Percentiles rank a stretch among this genome's conserved stretches.
Conservation (phyloP, 2,113 vertebrate species). For the Motacilla alba region DNA sequence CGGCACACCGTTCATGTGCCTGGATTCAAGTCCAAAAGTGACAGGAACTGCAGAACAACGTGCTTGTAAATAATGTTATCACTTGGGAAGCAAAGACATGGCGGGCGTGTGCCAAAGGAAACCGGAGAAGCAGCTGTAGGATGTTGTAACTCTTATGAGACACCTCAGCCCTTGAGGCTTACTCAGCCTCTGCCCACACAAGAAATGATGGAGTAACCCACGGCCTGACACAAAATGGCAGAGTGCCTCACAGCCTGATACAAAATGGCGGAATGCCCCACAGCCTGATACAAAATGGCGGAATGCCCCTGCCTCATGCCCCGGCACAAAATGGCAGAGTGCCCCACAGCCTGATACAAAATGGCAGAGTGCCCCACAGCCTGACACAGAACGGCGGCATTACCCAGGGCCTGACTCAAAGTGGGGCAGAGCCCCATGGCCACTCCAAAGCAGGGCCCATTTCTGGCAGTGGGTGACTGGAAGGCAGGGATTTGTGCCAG, state of each 20-base stretch:
- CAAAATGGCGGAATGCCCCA: too few relatives aligned
- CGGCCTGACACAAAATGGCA: neutral
- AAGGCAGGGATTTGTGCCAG: neutral
- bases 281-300: too few relatives aligned
- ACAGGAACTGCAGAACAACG: neutral
- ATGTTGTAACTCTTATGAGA: neutral
- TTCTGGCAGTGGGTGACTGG: too few relatives aligned
- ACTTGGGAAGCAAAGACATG: neutral
- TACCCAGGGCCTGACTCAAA: neutral
- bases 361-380: rapidly evolving
- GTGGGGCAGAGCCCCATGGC: rapidly evolving
- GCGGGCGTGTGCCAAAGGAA: neutral
- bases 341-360: rapidly evolving
- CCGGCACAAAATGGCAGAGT: neutral
- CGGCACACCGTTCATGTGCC: rapidly evolving
- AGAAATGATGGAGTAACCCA: too few relatives aligned
- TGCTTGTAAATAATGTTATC: neutral
- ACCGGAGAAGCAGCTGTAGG: too few relatives aligned
- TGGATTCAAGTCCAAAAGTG: neutral
- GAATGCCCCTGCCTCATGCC: neutral
- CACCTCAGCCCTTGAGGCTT: neutral
- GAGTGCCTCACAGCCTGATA: too few relatives aligned
- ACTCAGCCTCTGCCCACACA: neutral
- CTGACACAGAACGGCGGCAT: neutral
- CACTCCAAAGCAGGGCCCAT: neutral